Percentiles rank a stretch among this genome's conserved stretches.
These are phyloP conservation scores for Watersipora subatra DNA, from an alignment of 1,140 invertebrate species.

Conservation along the genomic window DNA sequence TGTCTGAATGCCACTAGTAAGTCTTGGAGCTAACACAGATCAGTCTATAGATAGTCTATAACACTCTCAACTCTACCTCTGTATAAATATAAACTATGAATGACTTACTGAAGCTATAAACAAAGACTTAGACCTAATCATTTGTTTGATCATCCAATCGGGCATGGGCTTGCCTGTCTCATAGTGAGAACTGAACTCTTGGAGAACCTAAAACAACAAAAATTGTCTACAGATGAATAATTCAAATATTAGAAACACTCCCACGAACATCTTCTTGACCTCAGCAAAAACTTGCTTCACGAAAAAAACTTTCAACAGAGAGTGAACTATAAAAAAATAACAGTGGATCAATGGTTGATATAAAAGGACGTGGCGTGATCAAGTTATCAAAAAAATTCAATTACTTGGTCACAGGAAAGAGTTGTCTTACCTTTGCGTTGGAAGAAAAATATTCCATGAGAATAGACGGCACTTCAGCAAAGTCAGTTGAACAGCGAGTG, in stretches of 20 bases:
- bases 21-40: not conserved
- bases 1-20: not conserved
- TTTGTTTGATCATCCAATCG: constrained; percentile 52
- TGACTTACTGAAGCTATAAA: constrained; percentile 54
- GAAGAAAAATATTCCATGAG: constrained; percentile 95
- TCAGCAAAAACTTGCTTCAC: too few species aligned
- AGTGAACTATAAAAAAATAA: too few species aligned
- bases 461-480: constrained; percentile 94
- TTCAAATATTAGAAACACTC: not conserved
- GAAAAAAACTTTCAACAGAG: too few species aligned
- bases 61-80: too few species aligned
- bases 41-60: too few species aligned
- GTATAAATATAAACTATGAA: too few species aligned
- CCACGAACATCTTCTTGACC: not conserved
- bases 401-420: too few species aligned
- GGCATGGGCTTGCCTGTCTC: constrained; percentile 73
- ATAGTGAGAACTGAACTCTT: constrained; percentile 77
- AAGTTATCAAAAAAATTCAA: too few species aligned
- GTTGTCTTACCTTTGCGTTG: constrained; percentile 57
- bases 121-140: constrained; percentile 68
- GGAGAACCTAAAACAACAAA: constrained; percentile 51
- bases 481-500: constrained; percentile 88
- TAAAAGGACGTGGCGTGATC: too few species aligned
- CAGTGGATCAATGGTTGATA: too few species aligned
- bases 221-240: constrained; percentile 2